Evolutionary conservation across 1,140 invertebrate genomes (phyloP).

Genomic region (Ridgeia piscesae): DNA sequence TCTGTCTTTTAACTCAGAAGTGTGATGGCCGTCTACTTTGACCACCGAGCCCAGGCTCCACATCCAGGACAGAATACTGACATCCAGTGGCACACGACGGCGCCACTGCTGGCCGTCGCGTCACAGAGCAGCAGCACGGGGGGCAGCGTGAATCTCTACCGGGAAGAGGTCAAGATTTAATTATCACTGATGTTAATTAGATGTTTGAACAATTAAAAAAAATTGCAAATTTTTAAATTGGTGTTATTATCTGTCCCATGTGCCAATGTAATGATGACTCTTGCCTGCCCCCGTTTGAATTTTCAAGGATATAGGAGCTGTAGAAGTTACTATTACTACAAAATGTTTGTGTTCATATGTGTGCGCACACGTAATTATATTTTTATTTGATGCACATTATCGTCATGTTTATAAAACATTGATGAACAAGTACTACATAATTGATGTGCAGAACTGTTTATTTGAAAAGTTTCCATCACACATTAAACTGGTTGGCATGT

Average conservation of each 20-base stretch:
- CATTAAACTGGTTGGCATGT: too few species aligned
- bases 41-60: conserved; percentile 49
- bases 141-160: conserved; percentile 82
- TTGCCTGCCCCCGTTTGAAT: too few species aligned
- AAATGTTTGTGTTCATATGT: too few species aligned
- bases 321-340: too few species aligned
- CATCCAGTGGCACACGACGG: conserved; percentile 75
- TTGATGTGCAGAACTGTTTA: too few species aligned
- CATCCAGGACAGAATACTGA: conserved; percentile 63
- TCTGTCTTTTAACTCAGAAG: neutral
- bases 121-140: conserved; percentile 84
- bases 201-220: neutral
- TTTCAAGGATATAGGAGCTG: too few species aligned
- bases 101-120: conserved; percentile 79
- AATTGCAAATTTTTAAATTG: neutral
- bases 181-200: neutral
- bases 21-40: conserved; percentile 56
- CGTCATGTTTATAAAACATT: too few species aligned
- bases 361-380: too few species aligned
- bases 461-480: too few species aligned
- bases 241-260: neutral
- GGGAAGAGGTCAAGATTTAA: conserved; percentile 70
- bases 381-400: too few species aligned
- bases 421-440: too few species aligned
- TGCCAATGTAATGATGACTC: too few species aligned